Percentiles rank a stretch among this genome's conserved stretches.
Conservation (phyloP, 1,140 invertebrate genomes). For the Onthophagus taurus region DNA sequence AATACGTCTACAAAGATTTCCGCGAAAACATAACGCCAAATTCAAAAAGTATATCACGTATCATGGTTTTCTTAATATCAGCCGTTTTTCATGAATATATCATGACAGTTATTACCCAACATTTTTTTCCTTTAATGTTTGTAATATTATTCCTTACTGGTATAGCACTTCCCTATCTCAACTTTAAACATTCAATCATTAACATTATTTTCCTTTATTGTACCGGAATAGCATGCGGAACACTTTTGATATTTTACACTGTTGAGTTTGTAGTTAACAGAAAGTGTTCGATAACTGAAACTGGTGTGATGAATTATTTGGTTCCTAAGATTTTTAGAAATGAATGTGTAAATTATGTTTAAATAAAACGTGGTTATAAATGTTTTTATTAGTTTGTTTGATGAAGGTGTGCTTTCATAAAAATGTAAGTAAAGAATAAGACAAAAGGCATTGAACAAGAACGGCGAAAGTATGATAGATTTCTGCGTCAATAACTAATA, state of each 20-base stretch:
- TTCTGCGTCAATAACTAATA: too few relatives aligned
- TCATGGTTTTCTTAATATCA: conserved; percentile 8
- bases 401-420: too few relatives aligned
- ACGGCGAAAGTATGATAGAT: too few relatives aligned
- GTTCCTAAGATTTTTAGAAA: too few relatives aligned
- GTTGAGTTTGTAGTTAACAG: neutral
- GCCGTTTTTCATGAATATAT: conserved; percentile 6
- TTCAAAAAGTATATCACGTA: neutral
- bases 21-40: conserved; percentile 44
- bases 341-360: too few relatives aligned
- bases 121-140: neutral
- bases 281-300: neutral
- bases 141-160: neutral
- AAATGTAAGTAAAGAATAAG: too few relatives aligned
- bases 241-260: neutral
- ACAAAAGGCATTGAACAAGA: too few relatives aligned
- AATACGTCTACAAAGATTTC: conserved; percentile 82
- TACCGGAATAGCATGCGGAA: neutral
- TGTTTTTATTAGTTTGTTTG: too few relatives aligned
- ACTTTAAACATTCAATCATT: neutral
- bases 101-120: neutral
- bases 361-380: too few relatives aligned
- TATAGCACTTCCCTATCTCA: neutral
- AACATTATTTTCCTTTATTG: neutral
- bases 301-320: too few relatives aligned